Evolutionary conservation across 30 jellyfish, hydroid and myxozoan genomes (phyloP), one percentile per base, ranked within the genome.

Genomic region (Aurelia sp.): DNA sequence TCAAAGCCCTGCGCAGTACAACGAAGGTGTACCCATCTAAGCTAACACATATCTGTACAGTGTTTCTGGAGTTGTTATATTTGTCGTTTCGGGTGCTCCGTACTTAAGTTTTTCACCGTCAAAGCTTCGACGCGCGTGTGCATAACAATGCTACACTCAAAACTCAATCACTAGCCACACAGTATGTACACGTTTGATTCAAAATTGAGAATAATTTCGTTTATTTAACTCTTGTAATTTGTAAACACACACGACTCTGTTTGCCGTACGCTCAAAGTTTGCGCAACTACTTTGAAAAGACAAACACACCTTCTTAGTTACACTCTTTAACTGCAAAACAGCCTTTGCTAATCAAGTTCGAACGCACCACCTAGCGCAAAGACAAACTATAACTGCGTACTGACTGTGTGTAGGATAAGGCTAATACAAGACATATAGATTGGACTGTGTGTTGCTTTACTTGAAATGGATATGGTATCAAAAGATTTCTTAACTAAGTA

Each of bases 231-330:
- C 37, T 78, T 48, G 59, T 78, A 37, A 11, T 52, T 12, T n/a
- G 48, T 71, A 78, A 78, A 78, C 33, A 78, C 88, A 78, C 88
- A 78, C 88, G 88, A 78, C 78, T 78, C 30, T 78, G 61, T 78
- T 78, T 78, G 88, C 48, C 21, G 62, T 61, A 41, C 18, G 51
- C 15, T 40, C 64, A 75, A 22, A 60, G 65, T 65, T 10, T 18
- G 52, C 78, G 78, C 27, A 44, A 30, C 66, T 50, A 33, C 67
- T 22, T 72, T 21, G 31, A 72, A 11, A 50, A 72, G 37, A 17
- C 82, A 37, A 17, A 10, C 62, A 13, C 18, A 18, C 23, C 67
- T 58, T 20, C 8, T 9, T 17, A 58, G 67, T 58, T 15, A 15
- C 8, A 15, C 67, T 58, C 55, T 3, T 44, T 44, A 9, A 44